Percentiles rank a stretch among this genome's conserved stretches.
phyloP scores from a whole-genome alignment of 2,888 invertebrate genomes.

The Hypomecis atomaria region DNA sequence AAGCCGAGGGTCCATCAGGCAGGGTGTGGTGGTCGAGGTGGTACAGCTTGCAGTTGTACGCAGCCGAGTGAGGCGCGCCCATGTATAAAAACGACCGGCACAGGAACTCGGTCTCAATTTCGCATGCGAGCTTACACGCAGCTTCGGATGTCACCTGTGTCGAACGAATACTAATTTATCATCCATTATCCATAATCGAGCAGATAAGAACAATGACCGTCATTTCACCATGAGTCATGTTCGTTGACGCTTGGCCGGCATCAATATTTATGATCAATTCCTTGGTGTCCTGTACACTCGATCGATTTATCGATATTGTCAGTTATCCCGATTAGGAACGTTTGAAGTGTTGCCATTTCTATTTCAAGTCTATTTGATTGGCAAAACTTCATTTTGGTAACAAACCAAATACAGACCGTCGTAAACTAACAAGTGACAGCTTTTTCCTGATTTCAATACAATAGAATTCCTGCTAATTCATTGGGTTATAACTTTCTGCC shows the following conservation, averaged over 20 bases:
- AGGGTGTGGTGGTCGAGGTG: slow-evolving; percentile 96
- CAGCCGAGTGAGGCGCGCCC: slow-evolving; percentile 90
- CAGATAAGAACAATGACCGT: slow-evolving; percentile 20
- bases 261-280: slow-evolving; percentile 36
- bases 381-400: slow-evolving; percentile 5
- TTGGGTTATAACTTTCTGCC: background rate
- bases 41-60: slow-evolving; percentile 96
- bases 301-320: slow-evolving; percentile 21
- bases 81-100: slow-evolving; percentile 93
- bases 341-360: slow-evolving; percentile 10
- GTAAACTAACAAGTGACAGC: background rate
- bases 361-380: slow-evolving; percentile 1
- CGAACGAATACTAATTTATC: slow-evolving; percentile 44
- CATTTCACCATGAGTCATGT: slow-evolving; percentile 27
- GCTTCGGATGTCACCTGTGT: slow-evolving; percentile 91
- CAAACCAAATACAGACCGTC: slow-evolving; percentile 1
- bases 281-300: slow-evolving; percentile 7
- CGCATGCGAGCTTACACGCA: slow-evolving; percentile 95
- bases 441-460: too few relatives aligned
- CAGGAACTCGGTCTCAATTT: slow-evolving; percentile 96
- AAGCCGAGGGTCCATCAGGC: slow-evolving; percentile 96
- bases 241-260: slow-evolving; percentile 29
- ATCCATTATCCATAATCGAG: slow-evolving; percentile 37
- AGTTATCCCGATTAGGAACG: slow-evolving; percentile 9
- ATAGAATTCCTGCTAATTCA: background rate